Evolutionary conservation across 2,888 invertebrate genomes (phyloP), one percentile per base, ranked within the genome.

Genomic region (Zygaena filipendulae): DNA sequence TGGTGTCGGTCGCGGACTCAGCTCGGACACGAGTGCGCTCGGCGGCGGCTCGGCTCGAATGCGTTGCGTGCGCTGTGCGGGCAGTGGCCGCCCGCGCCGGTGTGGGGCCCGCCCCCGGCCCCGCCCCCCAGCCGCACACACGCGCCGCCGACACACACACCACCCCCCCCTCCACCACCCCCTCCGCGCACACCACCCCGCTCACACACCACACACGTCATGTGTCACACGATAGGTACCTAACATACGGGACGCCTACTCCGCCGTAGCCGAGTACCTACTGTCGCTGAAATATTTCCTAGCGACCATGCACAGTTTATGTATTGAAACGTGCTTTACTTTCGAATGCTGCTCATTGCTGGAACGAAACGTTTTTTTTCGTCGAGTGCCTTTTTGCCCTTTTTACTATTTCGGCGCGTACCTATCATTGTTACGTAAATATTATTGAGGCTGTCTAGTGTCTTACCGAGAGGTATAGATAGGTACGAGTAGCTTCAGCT

Each of bases 161-260:
- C 32, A 27, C 25, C 36, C 39, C 29, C 47, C 29, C 38, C 42
- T 5, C 32, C 16, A 4, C 16, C 7, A 31, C 27, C 38, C 44
- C 40, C 36, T 42, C 33, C 49, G 42, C 55, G 46, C 44, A 16
- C 43, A 48, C 45, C 39, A 45, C 53, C 45, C 41, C 49, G 39
- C 43, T 47, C 49, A 42, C 40, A 55, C 56, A 56, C 55, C 56
- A 47, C 51, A 58, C 66, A 45, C 41, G 44, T 45, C 63, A 61
- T 59, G 59, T 66, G 70, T 61, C 71, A 67, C 72, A 64, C 52
- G 52, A 55, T 45, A 35, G 46, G 60, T 69, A 69, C 70, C 64
- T 61, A 16, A 68, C 67, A 69, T 52, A 68, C 62, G 70, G 69
- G 70, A 74, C 75, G 71, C 75, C 72, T 70, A 59, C 72, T 63